These are phyloP conservation scores for Nomia melanderi DNA, from an alignment of 1,140 invertebrate species.

Conservation along the genomic window DNA sequence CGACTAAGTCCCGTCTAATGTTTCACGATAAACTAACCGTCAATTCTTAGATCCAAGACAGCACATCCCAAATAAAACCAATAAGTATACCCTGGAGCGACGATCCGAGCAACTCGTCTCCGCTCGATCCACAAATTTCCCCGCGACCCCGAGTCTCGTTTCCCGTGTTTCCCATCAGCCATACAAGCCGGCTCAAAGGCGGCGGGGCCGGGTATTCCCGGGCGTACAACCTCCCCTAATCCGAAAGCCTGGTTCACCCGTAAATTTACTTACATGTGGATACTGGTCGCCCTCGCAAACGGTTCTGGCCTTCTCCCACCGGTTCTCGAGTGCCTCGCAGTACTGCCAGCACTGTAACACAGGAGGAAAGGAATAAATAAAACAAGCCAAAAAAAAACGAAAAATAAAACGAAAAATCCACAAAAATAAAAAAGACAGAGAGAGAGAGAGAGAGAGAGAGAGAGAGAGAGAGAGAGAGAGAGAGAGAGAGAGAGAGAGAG, in stretches of 20 bases:
- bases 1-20: too few species aligned
- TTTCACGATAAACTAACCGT: too few species aligned
- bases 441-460: too few species aligned
- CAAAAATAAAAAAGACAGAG: too few species aligned
- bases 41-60: too few species aligned
- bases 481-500: too few species aligned
- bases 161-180: neutral
- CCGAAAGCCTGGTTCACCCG: slow-evolving; percentile 11
- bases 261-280: slow-evolving; percentile 53
- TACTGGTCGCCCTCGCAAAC: slow-evolving; percentile 83
- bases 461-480: too few species aligned
- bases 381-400: too few species aligned
- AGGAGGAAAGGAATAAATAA: slow-evolving; percentile 64
- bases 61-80: too few species aligned
- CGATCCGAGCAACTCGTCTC: too few species aligned
- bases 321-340: slow-evolving; percentile 88
- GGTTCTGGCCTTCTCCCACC: slow-evolving; percentile 86
- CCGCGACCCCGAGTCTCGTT: neutral
- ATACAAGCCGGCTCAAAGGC: slow-evolving; percentile 81
- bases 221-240: slow-evolving; percentile 3
- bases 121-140: neutral
- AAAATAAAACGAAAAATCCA: too few species aligned
- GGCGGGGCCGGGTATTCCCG: slow-evolving; percentile 60
- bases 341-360: slow-evolving; percentile 90
- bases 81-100: too few species aligned